Base-by-base conservation (phyloP, 2,888 invertebrate genomes). In the Cerceris rybyensis region DNA sequence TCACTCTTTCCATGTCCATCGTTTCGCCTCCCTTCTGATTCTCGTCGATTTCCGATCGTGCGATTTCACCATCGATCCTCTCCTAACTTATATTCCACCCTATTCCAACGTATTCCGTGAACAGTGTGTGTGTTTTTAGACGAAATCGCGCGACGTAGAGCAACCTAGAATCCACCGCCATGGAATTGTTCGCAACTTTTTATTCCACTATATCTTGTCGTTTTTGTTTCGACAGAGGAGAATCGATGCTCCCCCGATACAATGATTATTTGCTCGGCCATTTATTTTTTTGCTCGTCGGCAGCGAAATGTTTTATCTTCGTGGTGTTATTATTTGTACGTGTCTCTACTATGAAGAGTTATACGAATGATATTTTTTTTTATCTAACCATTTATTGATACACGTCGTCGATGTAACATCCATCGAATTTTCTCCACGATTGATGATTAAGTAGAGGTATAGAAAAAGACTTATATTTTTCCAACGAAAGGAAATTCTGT, bases 51-150 rank as follows among this genome's bases (percentile, higher is more conserved):
- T 61, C 39, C n/a, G 9, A 28, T 64, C 49, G 13, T 43, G 28
- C 14, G 43, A 43, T 59, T 41, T 11, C n/a, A 39, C n/a, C 66
- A 71, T 69, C 69, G 75, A 76, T 49, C 55, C 17, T n/a, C n/a
- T 41, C 58, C 52, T 61, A 54, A 43, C 57, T 59, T 61, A 65
- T 16, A 67, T 66, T 43, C 11, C 49, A 7, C 52, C 49, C 43
- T 60, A 28, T 43, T 14, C 14, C 42, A 13, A 42, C 14, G 50
- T 42, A 68, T 64, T 64, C 52, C 28, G 6, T 7, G 13, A 11
- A 43, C 28, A 16, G 43, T 65, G 46, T 41, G 17, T 13, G 50
- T 17, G 43, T 66, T 50, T 69, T n/a, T 41, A 60, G 39, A 11
- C 39, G 9, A 16, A 60, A 66, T 77, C 69, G 11, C 41, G 14